These are phyloP conservation scores for Chydorus sphaericus DNA, from an alignment of 2,888 invertebrate genomes.

Conservation along the genomic window DNA sequence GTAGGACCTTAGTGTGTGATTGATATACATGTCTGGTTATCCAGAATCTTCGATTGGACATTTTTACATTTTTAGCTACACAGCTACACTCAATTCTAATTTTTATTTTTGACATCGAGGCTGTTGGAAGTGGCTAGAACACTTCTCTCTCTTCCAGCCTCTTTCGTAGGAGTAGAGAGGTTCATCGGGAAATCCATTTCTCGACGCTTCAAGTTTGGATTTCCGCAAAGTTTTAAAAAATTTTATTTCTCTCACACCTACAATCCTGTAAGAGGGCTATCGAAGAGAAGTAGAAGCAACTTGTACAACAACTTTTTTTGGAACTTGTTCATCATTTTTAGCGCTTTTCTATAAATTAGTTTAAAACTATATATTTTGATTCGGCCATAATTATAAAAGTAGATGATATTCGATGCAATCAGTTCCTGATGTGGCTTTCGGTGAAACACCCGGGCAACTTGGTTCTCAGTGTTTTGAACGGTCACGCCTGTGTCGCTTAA, in stretches of 20 bases:
- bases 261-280: conserved; percentile 54
- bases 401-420: conserved; percentile 60
- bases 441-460: conserved; percentile 39
- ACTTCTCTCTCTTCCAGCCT: conserved; percentile 40
- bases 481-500: conserved; percentile 67
- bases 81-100: no score
- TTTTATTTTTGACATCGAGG: no score
- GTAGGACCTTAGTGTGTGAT: no score
- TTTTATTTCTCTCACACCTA: conserved; percentile 59
- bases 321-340: conserved; percentile 65
- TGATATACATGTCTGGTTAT: no score
- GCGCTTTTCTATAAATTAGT: no score
- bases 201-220: conserved; percentile 43
- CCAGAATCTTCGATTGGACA: no score
- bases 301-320: conserved; percentile 46
- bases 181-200: conserved; percentile 2
- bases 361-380: background rate
- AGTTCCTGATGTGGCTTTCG: conserved; percentile 54
- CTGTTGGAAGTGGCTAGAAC: conserved; percentile 38
- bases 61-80: no score
- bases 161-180: background rate
- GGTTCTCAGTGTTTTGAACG: conserved; percentile 54
- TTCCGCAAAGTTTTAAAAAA: no score
- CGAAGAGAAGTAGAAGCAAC: conserved; percentile 39
- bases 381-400: conserved; percentile 45